These are phyloP conservation scores for Drosophila seguyi DNA, from an alignment of 1,140 invertebrate genomes.

Conservation along the genomic window DNA sequence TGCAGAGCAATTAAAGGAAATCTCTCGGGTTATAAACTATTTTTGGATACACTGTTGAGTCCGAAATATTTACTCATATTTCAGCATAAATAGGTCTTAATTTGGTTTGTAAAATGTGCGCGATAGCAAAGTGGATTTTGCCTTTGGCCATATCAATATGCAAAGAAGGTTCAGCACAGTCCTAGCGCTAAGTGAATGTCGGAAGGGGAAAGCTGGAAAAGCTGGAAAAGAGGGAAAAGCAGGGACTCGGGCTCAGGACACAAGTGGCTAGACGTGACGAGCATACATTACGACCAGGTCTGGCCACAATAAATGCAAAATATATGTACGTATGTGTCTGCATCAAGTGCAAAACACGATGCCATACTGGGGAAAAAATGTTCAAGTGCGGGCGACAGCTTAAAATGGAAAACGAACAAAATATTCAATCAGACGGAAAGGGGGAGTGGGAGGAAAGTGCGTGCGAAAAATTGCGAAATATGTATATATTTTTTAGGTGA, in stretches of 20 bases:
- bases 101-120: conserved; percentile 8
- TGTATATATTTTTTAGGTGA: conserved; percentile 27
- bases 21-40: neutral
- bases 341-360: conserved; percentile 71
- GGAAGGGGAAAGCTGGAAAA: conserved; percentile 55
- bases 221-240: conserved; percentile 27
- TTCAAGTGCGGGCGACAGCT: conserved; percentile 60
- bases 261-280: conserved; percentile 80
- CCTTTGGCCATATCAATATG: conserved; percentile 69
- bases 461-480: conserved; percentile 57
- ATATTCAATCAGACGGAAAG: conserved; percentile 70
- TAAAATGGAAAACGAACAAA: conserved; percentile 62
- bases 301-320: conserved; percentile 77
- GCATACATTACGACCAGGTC: conserved; percentile 71
- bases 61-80: conserved; percentile 18
- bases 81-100: conserved; percentile 22
- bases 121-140: conserved; percentile 47
- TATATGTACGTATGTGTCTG: conserved; percentile 41
- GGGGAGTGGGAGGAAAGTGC: conserved; percentile 21
- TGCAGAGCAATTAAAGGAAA: conserved; percentile 38
- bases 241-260: conserved; percentile 47
- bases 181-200: conserved; percentile 71
- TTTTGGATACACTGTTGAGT: neutral
- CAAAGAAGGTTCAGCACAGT: conserved; percentile 61
- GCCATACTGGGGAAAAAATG: conserved; percentile 32